Conservation (phyloP, 1,140 invertebrate species). For the Drosophila baimaii region DNA sequence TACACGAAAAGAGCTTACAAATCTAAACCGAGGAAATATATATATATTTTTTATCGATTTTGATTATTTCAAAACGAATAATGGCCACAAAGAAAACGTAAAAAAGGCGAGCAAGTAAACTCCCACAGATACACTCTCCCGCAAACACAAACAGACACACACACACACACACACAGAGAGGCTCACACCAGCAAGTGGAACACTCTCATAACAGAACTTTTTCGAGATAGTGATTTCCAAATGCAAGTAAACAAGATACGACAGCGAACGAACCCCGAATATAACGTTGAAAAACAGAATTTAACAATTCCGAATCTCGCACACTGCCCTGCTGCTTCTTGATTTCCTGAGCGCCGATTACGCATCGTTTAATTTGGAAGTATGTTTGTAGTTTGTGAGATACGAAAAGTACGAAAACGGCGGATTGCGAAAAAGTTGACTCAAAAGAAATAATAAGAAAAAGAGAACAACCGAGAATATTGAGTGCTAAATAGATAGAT, state of each 20-base stretch:
- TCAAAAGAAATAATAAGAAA: background rate
- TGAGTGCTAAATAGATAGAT: constrained; percentile 12
- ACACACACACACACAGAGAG: background rate
- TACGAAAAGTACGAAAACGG: constrained; percentile 17
- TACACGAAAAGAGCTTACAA: constrained; percentile 57
- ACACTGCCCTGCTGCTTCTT: constrained; percentile 6
- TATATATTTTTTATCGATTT: constrained; percentile 77
- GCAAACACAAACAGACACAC: constrained; percentile 13
- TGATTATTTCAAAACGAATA: constrained; percentile 83
- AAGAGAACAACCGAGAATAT: constrained; percentile 8
- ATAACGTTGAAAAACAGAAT: constrained; percentile 27
- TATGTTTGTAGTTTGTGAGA: constrained; percentile 20
- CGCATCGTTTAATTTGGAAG: constrained; percentile 21
- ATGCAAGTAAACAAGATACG: constrained; percentile 55
- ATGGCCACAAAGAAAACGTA: constrained; percentile 64
- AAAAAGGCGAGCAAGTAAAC: constrained; percentile 51
- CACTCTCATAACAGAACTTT: constrained; percentile 54
- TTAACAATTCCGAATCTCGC: constrained; percentile 19
- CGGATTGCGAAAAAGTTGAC: background rate
- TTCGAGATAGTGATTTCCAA: constrained; percentile 58
- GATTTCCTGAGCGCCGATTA: constrained; percentile 25
- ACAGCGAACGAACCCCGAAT: constrained; percentile 17
- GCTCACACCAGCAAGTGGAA: constrained; percentile 33
- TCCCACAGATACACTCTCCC: constrained; percentile 30
- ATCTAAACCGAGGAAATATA: constrained; percentile 57